Evolutionary conservation across 2,113 vertebrate genomes (phyloP), one percentile per base, ranked within the genome.

Genomic region (Hippocampus abdominalis): DNA sequence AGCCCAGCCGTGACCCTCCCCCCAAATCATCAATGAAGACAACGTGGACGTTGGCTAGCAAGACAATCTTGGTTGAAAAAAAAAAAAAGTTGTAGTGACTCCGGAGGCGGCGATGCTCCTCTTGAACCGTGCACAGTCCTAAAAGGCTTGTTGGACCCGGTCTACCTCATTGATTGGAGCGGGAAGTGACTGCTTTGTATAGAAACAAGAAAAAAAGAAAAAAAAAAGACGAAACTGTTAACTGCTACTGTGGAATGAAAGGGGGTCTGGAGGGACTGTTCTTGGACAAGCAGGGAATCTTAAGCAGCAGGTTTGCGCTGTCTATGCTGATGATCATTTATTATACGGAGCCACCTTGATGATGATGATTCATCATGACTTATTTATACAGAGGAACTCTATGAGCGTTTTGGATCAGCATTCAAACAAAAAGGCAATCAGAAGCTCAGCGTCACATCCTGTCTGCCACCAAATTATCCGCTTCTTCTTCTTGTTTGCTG

Each of bases 91-190:
- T 71, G 74, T 77, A 71, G 87, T 85, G 88, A 86, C 88, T 89
- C 85, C 81, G 84, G 84, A 73, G 75, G 86, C 83, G 83, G 77
- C 81, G 87, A 85, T 81, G 85, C 82, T 82, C 59, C 23, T 78
- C 48, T 49, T 49, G 48, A 82, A 88, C 76, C 85, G 81, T 80
- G 77, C 80, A 83, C 84, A 89, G 90, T 89, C 85, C 82, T 79
- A 89, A 71, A 88, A 91, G 91, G 91, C 90, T 90, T 79, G 78
- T 80, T 72, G 84, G 87, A 92, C 91, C 91, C 91, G 85, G 92
- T 92, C 92, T 93, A 93, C 92, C 92, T 93, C 92, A 93, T 91
- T 91, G 89, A 91, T 91, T 91, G 85, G 89, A 60, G 85, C 88
- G 89, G 90, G 82, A 93, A 90, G 87, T 86, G 86, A 91, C 89